Evolutionary conservation across 1,140 invertebrate genomes (phyloP).

Genomic region (Pseudomyrmex sp.): DNA sequence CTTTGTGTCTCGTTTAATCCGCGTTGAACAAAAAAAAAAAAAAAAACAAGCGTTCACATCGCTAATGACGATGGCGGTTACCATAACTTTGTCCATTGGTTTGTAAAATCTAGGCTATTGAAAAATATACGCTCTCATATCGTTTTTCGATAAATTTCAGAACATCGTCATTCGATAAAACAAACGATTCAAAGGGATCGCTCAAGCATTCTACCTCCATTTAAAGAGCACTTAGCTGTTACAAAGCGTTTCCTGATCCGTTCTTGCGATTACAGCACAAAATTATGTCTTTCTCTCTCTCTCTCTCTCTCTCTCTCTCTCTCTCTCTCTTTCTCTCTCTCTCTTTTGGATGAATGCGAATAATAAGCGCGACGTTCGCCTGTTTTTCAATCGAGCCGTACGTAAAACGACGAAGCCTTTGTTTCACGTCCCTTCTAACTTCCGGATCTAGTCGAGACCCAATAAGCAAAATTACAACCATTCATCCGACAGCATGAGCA

Average conservation of each 20-base stretch:
- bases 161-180: conserved; percentile 59
- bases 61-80: conserved; percentile 5
- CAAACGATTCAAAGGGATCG: conserved; percentile 44
- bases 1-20: background rate
- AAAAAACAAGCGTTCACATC: background rate
- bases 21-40: no score
- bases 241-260: conserved; percentile 42
- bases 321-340: conserved; percentile 26
- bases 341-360: conserved; percentile 48
- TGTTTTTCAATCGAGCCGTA: conserved; percentile 50
- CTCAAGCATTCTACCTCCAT: conserved; percentile 33
- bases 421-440: conserved; percentile 42
- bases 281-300: conserved; percentile 62
- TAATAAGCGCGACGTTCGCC: conserved; percentile 60
- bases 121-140: conserved; percentile 25
- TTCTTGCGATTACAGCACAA: conserved; percentile 44
- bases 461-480: conserved; percentile 37
- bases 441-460: conserved; percentile 62
- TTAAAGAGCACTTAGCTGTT: conserved; percentile 54
- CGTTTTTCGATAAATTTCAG: conserved; percentile 58
- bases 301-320: conserved; percentile 37
- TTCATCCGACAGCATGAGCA: background rate
- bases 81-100: background rate
- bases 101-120: conserved; percentile 48
- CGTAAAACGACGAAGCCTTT: conserved; percentile 26